phyloP scores from a whole-genome alignment of 2,113 vertebrate species.

The Neogale vison region DNA sequence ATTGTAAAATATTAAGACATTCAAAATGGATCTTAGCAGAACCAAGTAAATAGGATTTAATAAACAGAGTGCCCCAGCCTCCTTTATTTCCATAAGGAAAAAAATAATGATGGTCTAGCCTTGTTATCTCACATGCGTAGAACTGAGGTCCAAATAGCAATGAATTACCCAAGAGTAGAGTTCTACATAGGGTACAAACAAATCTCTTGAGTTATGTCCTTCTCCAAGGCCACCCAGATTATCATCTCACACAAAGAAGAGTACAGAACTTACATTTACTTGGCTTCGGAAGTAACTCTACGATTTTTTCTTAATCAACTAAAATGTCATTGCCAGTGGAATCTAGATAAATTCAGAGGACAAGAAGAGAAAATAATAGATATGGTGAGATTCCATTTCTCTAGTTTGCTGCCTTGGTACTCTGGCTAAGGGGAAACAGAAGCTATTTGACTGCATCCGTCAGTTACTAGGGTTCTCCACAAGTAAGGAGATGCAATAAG shows the following conservation, averaged over 20 bases:
- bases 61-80: constrained; percentile 19
- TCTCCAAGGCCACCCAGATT: constrained; percentile 17
- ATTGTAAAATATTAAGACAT: constrained; percentile 58
- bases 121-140: constrained; percentile 39
- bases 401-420: constrained; percentile 30
- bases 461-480: neutral
- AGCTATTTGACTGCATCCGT: neutral
- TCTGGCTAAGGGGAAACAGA: constrained; percentile 40
- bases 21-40: constrained; percentile 50
- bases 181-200: constrained; percentile 33
- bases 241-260: constrained; percentile 50
- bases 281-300: constrained; percentile 31
- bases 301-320: constrained; percentile 48
- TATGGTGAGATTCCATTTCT: neutral
- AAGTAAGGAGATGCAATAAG: neutral
- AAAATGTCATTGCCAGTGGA: constrained; percentile 54
- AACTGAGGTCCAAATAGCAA: constrained; percentile 48
- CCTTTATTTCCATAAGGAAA: constrained; percentile 23
- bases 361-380: constrained; percentile 66
- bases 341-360: constrained; percentile 58
- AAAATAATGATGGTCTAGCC: neutral
- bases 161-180: constrained; percentile 49
- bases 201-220: constrained; percentile 47
- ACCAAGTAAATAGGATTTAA: constrained; percentile 55
- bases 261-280: constrained; percentile 55